A percentile compares a stretch with the other conserved stretches of the same genome.
Conservation (phyloP, 2,797 vertebrate species). For the Myotis daubentonii region DNA sequence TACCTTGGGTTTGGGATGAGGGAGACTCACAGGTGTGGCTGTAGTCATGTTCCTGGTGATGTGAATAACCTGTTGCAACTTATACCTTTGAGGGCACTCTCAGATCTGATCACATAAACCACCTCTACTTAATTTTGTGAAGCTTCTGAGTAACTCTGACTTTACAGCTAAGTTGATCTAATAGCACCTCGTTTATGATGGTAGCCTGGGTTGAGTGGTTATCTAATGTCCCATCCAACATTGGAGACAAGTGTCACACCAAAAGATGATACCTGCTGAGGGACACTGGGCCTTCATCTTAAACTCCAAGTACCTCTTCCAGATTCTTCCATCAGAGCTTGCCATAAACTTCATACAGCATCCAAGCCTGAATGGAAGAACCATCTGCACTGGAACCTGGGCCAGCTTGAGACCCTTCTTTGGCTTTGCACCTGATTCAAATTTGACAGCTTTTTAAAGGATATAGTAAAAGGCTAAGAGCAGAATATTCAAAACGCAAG, state of each 20-base stretch:
- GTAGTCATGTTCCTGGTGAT: not conserved
- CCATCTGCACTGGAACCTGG: not conserved
- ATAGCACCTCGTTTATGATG: not conserved
- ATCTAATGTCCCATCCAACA: not conserved
- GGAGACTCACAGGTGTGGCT: not conserved
- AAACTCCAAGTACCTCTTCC: not conserved
- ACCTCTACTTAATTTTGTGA: not conserved
- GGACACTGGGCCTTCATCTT: not conserved
- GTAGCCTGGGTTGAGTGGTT: not conserved
- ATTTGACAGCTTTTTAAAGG: not conserved
- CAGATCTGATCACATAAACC: not conserved
- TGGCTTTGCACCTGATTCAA: not conserved
- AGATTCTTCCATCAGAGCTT: not conserved
- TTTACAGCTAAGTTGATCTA: not conserved
- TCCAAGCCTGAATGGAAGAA: not conserved
- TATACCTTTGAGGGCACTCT: not conserved
- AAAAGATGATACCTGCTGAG: not conserved
- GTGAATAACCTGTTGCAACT: not conserved
- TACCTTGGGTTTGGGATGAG: not conserved
- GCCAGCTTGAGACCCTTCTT: not conserved
- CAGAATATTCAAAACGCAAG: not conserved
- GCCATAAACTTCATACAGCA: not conserved
- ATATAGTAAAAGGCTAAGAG: not conserved
- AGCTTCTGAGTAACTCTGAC: not conserved
- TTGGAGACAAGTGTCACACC: not conserved